These are phyloP conservation scores for Cephus nigrinus DNA, from an alignment of 2,888 invertebrate species.

Conservation along the genomic window DNA sequence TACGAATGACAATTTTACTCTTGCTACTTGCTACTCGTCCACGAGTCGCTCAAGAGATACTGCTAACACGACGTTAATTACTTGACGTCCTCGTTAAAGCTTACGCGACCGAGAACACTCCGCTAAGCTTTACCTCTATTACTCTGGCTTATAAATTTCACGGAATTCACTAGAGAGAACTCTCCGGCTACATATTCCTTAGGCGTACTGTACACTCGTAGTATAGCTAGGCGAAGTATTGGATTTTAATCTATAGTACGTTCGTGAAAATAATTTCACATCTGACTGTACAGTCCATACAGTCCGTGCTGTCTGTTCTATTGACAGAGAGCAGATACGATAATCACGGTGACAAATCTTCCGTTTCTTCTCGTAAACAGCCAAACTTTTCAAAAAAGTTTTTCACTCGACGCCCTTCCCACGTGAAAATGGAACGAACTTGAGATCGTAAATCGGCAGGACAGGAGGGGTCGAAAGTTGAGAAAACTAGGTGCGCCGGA, in stretches of 20 bases:
- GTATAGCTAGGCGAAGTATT: neutral
- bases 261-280: neutral
- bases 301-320: neutral
- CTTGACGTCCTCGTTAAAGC: slow-evolving; percentile 36
- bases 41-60: neutral
- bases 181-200: neutral
- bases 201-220: neutral
- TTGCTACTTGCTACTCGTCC: neutral
- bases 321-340: neutral
- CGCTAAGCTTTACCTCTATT: neutral
- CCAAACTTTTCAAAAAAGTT: neutral
- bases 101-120: slow-evolving; percentile 16
- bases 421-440: neutral
- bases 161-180: neutral
- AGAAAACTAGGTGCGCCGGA: neutral
- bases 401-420: neutral
- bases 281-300: neutral
- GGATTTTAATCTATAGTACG: neutral
- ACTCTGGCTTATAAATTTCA: neutral
- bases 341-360: neutral
- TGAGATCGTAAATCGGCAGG: neutral
- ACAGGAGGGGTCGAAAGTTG: neutral
- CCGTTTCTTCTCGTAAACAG: neutral
- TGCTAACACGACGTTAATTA: slow-evolving; percentile 53
- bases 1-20: neutral